These are phyloP conservation scores for Arizona elegans DNA, from an alignment of 2,113 vertebrate species.

Conservation along the genomic window DNA sequence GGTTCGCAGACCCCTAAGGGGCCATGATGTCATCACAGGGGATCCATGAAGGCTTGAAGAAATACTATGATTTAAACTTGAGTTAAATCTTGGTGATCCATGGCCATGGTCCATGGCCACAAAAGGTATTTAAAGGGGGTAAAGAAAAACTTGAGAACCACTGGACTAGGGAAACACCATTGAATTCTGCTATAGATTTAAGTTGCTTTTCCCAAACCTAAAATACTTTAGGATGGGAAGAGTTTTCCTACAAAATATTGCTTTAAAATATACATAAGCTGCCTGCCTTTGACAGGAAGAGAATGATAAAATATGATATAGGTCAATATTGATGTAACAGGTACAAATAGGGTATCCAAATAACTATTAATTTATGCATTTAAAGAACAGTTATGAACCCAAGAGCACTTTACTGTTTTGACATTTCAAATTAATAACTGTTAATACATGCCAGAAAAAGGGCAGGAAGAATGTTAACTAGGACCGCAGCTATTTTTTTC, in stretches of 20 bases:
- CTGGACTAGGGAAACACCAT: no score
- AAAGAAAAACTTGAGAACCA: neutral
- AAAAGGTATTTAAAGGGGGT: neutral
- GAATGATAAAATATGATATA: neutral
- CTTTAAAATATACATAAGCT: neutral
- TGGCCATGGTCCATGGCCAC: neutral
- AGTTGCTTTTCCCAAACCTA: neutral
- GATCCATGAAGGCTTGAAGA: neutral
- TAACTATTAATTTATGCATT: neutral
- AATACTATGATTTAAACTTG: neutral
- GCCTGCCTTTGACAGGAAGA: neutral
- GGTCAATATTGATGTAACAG: neutral
- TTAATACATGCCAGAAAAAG: neutral
- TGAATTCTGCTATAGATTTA: no score
- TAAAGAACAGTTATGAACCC: slow-evolving; percentile 23
- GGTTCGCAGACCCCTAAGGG: neutral
- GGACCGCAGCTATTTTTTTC: neutral
- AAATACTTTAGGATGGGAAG: neutral
- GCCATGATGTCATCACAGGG: neutral
- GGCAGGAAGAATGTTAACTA: slow-evolving; percentile 21
- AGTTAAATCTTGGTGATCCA: neutral
- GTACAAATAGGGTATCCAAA: neutral
- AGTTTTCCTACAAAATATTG: neutral
- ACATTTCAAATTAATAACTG: neutral
- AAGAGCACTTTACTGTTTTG: slow-evolving; percentile 15